Conservation (phyloP, 2,797 vertebrate genomes). For the Gorsachius magnificus region DNA sequence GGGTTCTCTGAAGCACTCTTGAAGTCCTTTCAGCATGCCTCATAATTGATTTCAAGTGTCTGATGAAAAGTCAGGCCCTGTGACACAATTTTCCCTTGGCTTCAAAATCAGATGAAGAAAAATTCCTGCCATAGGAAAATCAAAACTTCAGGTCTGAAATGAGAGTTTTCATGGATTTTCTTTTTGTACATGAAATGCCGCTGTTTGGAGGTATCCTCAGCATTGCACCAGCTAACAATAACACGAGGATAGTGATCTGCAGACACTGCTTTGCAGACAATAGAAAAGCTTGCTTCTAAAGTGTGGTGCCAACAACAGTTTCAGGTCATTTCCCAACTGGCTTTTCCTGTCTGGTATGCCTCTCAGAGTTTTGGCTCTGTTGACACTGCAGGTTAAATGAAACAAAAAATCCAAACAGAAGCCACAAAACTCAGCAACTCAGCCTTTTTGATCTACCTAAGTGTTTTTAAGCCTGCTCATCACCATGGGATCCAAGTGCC, state of each 20-base stretch:
- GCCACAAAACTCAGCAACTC: neutral
- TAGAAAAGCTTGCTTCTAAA: neutral
- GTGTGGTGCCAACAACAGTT: neutral
- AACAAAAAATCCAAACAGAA: constrained; percentile 44
- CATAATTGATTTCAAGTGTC: neutral
- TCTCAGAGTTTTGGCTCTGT: constrained; percentile 10
- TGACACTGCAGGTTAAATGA: constrained; percentile 20
- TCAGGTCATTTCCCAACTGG: constrained; percentile 13
- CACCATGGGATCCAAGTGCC: neutral
- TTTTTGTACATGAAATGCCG: neutral
- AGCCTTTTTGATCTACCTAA: neutral
- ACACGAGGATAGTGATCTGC: neutral
- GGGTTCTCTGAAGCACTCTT: neutral
- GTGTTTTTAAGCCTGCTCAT: constrained; percentile 28
- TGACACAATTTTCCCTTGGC: neutral
- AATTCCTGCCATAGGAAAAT: neutral
- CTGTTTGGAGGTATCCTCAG: neutral
- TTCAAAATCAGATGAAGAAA: neutral
- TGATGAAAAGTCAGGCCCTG: neutral
- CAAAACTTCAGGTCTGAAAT: neutral
- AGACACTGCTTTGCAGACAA: neutral
- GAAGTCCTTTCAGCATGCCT: neutral
- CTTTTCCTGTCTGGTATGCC: neutral
- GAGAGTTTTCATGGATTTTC: neutral
- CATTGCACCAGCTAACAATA: neutral